Conservation (phyloP, 2,113 vertebrate species). For the Osmerus mordax region DNA sequence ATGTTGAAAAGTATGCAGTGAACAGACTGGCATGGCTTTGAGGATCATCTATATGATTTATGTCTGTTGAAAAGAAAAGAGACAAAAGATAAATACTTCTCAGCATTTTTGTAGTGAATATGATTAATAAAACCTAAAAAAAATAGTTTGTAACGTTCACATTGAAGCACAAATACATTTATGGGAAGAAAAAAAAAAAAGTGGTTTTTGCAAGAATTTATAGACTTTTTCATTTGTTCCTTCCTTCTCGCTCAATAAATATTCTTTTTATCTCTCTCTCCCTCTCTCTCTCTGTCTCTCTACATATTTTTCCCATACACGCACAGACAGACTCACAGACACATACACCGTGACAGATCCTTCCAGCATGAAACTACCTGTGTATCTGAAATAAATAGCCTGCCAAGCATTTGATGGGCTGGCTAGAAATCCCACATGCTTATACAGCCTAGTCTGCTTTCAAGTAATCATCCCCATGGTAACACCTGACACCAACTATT, state of each 20-base stretch:
- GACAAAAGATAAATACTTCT: not conserved
- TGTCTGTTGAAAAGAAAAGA: not conserved
- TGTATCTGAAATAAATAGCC: constrained; percentile 69
- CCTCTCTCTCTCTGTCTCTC: constrained; percentile 11
- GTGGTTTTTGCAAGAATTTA: too few species aligned
- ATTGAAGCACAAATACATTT: too few species aligned
- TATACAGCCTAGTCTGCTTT: constrained; percentile 64
- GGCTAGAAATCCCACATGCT: constrained; percentile 69
- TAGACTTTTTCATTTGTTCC: constrained; percentile 10
- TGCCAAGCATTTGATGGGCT: constrained; percentile 58
- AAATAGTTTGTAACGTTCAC: too few species aligned
- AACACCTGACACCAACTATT: constrained; percentile 74
- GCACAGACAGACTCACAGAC: constrained; percentile 3
- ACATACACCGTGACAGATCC: constrained; percentile 38
- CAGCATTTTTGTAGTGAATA: too few species aligned
- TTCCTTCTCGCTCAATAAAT: constrained; percentile 9
- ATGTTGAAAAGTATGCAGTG: constrained; percentile 46
- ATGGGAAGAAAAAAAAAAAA: too few species aligned
- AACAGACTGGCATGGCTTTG: constrained; percentile 44
- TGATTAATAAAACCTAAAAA: too few species aligned
- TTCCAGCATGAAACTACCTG: constrained; percentile 65
- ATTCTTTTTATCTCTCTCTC: constrained; percentile 37
- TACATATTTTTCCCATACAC: not conserved
- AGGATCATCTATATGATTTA: constrained; percentile 33
- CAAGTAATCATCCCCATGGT: constrained; percentile 73